These are phyloP conservation scores for Ceyx cyanopectus DNA, from an alignment of 2,113 vertebrate species.

Conservation along the genomic window DNA sequence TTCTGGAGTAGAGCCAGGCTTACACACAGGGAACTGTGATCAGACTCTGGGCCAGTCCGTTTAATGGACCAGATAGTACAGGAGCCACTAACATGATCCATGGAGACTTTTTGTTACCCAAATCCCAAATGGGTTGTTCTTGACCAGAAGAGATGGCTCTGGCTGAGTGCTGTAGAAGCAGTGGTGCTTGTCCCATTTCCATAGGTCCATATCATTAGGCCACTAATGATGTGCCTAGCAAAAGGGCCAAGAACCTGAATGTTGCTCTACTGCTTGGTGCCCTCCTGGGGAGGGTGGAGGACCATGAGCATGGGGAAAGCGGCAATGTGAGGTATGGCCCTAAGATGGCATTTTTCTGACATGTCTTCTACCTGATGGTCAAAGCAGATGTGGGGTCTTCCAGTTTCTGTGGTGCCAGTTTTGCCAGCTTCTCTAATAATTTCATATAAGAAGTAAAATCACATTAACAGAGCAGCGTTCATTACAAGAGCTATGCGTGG, in stretches of 20 bases:
- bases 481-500: background rate
- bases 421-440: background rate
- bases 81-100: background rate
- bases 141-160: background rate
- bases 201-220: background rate
- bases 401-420: background rate
- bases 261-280: background rate
- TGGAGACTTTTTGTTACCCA: background rate
- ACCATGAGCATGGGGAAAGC: fast-evolving
- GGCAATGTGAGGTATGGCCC: background rate
- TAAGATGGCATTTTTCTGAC: background rate
- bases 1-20: background rate
- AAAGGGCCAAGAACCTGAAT: background rate
- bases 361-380: background rate
- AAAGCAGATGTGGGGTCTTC: background rate
- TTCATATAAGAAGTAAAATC: background rate
- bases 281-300: background rate
- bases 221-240: background rate
- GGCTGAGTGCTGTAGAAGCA: background rate
- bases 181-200: background rate
- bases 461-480: background rate
- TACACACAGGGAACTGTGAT: fast-evolving
- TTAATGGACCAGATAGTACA: background rate
- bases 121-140: background rate
- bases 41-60: background rate